A percentile compares a stretch with the other conserved stretches of the same genome.
Conservation (phyloP, 2,797 vertebrate genomes). For the Rhodeus uyekii region DNA sequence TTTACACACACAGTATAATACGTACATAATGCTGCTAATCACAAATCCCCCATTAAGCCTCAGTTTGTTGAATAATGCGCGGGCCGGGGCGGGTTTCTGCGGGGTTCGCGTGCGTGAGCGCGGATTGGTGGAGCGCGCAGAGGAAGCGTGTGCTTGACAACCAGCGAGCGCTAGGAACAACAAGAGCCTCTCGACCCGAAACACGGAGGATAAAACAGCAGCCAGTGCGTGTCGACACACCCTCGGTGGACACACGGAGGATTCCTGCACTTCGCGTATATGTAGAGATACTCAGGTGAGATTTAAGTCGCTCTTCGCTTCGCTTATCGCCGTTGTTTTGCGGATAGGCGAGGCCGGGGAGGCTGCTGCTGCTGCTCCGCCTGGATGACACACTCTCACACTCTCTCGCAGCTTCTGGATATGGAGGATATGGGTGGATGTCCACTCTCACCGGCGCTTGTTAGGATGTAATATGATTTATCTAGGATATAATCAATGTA, state of each 20-base stretch:
- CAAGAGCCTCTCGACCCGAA: background rate
- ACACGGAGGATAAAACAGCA: conserved; percentile 32
- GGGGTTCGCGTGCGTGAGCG: conserved; percentile 15
- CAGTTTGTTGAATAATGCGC: background rate
- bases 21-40: conserved; percentile 14
- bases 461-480: background rate
- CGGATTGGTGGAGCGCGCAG: conserved; percentile 58
- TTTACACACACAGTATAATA: conserved; percentile 2
- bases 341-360: conserved; percentile 42
- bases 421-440: conserved; percentile 19
- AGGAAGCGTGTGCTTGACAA: conserved; percentile 64
- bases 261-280: conserved; percentile 62
- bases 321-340: conserved; percentile 6
- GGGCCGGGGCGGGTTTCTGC: conserved; percentile 3
- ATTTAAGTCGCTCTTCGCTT: background rate
- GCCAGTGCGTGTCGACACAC: conserved; percentile 39
- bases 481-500: background rate
- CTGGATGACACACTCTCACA: conserved; percentile 6
- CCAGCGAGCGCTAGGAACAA: conserved; percentile 58
- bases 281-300: conserved; percentile 72
- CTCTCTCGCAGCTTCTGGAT: conserved; percentile 33
- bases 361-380: conserved; percentile 14
- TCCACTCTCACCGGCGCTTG: background rate
- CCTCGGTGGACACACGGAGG: conserved; percentile 12
- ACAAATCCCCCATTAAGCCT: conserved; percentile 10